Evolutionary conservation across 2,888 invertebrate genomes (phyloP).

Genomic region (Nipponacmea schrenckii): DNA sequence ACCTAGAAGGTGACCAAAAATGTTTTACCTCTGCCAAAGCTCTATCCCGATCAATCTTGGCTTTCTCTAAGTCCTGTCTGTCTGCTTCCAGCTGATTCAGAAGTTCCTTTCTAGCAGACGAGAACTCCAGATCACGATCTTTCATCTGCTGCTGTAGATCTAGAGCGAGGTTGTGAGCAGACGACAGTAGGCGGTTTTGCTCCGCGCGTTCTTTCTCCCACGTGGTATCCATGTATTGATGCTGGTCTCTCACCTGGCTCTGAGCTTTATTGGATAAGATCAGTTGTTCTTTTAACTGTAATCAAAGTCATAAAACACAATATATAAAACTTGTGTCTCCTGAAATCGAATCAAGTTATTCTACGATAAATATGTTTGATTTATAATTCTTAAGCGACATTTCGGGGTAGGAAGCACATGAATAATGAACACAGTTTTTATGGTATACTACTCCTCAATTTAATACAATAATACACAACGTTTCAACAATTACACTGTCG

Average conservation of each 20-base stretch:
- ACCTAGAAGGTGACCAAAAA: too few species aligned
- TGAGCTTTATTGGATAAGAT: conserved; percentile 40
- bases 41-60: conserved; percentile 40
- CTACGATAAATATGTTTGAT: too few species aligned
- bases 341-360: too few species aligned
- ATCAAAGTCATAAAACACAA: not conserved
- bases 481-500: too few species aligned
- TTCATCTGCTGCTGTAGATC: conserved; percentile 59
- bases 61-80: conserved; percentile 41
- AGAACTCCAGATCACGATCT: conserved; percentile 52
- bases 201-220: conserved; percentile 58
- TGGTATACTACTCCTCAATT: too few species aligned
- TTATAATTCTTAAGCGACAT: too few species aligned
- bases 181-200: conserved; percentile 52
- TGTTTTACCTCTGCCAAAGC: conserved; percentile 44
- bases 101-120: conserved; percentile 73
- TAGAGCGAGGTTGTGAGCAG: conserved; percentile 57
- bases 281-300: conserved; percentile 54
- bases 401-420: too few species aligned
- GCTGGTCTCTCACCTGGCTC: conserved; percentile 43
- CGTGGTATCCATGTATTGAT: conserved; percentile 49
- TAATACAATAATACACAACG: too few species aligned
- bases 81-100: conserved; percentile 75
- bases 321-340: not conserved
- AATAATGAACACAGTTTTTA: too few species aligned